Base-by-base conservation (phyloP, 2,797 vertebrate species). In the Crax fasciolata region DNA sequence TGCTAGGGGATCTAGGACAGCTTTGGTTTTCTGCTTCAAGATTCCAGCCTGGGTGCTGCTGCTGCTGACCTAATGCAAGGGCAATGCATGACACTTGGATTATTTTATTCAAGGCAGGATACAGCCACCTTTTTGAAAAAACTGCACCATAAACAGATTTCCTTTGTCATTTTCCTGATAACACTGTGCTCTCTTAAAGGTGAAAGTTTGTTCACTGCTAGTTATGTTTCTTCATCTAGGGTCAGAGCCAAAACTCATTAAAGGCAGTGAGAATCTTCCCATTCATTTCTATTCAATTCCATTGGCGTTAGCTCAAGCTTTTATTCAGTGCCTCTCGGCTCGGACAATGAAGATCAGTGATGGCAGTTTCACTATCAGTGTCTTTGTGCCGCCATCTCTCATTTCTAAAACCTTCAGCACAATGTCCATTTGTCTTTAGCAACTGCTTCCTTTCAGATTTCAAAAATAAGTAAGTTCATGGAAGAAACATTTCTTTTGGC, bases 401-500 rank as follows among this genome's bases (percentile, higher is more conserved):
- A 0, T 78, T 82, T 55, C 93, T 59, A 79, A 88, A 93, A 65
- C 82, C 89, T 62, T 2, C 95, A 73, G 79, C 82, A 96, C 92
- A 95, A 94, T 92, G 84, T 27, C 83, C 77, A 44, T 70, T 93
- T 94, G 93, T 97, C 86, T 43, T 51, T 17, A 93, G 94, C 92
- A 38, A 84, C 79, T 71, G 89, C 80, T 87, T 70, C 93, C 91
- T 94, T 94, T 85, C 93, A 80, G 51, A 92, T 93, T 84, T 93
- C 59, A 10, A 81, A 91, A 93, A 85, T 78, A 93, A 95, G 10
- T 44, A 78, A 97, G 76, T 61, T 79, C 87, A 86, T 75, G 93
- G 93, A 83, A 68, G 90, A 94, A 96, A 94, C 92, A 95, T 96
- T 96, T 96, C 94, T 95, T 93, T 94, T 96, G 91, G 95, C 94